Conservation (phyloP, 2,113 vertebrate genomes). For the Proteles cristata region DNA sequence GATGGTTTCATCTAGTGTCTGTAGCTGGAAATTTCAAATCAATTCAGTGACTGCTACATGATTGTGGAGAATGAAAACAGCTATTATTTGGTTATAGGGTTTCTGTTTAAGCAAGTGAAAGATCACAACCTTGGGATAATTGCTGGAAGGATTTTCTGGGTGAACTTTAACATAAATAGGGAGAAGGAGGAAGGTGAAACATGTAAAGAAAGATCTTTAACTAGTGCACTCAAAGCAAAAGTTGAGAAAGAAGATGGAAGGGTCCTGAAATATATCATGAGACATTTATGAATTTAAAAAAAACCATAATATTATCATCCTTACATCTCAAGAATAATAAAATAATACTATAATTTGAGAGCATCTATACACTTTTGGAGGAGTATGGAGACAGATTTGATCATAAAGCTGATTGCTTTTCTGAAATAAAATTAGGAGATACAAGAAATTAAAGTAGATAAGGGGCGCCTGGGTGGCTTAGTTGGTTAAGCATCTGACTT, state of each 20-base stretch:
- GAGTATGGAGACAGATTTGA: background rate
- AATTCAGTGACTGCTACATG: background rate
- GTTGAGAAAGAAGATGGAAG: conserved; percentile 36
- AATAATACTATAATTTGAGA: conserved; percentile 36
- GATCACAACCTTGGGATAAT: conserved; percentile 43
- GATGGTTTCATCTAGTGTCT: conserved; percentile 39
- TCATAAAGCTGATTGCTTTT: conserved; percentile 57
- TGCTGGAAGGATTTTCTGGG: conserved; percentile 42
- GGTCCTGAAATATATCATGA: conserved; percentile 35
- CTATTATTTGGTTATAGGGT: conserved; percentile 49
- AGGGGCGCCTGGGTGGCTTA: too few relatives aligned
- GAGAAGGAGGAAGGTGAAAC: conserved; percentile 29
- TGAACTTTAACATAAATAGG: conserved; percentile 58
- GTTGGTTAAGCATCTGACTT: too few relatives aligned
- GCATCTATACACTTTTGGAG: conserved; percentile 24
- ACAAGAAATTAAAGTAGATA: background rate
- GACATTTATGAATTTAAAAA: conserved; percentile 54
- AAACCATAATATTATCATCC: background rate
- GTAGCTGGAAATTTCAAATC: conserved; percentile 43
- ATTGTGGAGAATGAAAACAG: conserved; percentile 35
- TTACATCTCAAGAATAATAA: conserved; percentile 50
- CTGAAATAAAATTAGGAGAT: conserved; percentile 53
- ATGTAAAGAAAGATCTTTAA: conserved; percentile 45
- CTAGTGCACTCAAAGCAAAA: conserved; percentile 19
- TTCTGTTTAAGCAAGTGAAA: conserved; percentile 67